Conservation (phyloP, 2,113 vertebrate genomes). For the Oriolus oriolus region DNA sequence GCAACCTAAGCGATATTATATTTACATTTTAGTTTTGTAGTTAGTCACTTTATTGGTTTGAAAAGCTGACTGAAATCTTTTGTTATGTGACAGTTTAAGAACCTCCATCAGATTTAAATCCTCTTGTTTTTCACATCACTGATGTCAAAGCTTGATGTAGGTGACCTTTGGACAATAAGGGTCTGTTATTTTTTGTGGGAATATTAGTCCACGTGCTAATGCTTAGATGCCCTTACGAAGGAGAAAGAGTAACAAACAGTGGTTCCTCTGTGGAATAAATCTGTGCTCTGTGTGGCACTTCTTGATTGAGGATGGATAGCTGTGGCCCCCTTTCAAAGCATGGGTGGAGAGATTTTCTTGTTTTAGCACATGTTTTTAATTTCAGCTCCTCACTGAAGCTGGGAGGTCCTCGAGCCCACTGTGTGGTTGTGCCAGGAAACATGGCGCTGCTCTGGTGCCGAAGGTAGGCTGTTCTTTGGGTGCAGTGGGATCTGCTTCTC, state of each 20-base stretch:
- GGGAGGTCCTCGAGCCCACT: fast-evolving
- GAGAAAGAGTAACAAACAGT: neutral
- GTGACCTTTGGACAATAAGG: neutral
- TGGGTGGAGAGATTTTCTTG: fast-evolving
- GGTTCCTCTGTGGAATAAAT: neutral
- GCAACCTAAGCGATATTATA: neutral
- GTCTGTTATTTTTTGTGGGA: neutral
- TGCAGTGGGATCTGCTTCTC: neutral
- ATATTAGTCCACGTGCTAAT: neutral
- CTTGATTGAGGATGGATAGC: neutral
- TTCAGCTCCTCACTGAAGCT: neutral
- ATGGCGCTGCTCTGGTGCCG: fast-evolving
- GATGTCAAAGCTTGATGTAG: neutral
- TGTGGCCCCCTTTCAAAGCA: neutral
- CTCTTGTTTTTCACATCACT: neutral
- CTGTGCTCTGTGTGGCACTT: neutral
- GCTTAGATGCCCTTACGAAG: neutral
- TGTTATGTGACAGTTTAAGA: neutral
- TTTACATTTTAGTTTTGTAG: neutral
- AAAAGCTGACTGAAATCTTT: neutral
- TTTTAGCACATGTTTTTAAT: neutral
- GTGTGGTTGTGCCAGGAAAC: neutral
- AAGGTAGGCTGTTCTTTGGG: neutral
- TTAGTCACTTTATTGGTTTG: neutral
- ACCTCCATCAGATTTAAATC: neutral